Conservation (phyloP, 2,797 vertebrate genomes). For the Cynodonichthys magdalenae region DNA sequence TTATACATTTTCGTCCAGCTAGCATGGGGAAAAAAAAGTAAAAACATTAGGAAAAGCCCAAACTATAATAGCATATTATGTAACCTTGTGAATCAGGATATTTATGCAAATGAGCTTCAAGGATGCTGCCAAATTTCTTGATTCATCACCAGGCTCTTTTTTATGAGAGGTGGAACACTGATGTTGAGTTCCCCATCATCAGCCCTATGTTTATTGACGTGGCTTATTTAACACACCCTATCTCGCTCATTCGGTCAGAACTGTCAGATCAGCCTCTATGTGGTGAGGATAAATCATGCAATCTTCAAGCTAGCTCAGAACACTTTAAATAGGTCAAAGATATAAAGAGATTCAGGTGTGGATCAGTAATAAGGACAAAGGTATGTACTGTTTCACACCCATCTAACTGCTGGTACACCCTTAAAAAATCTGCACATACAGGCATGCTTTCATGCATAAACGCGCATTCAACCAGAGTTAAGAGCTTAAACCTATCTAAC, state of each 20-base stretch:
- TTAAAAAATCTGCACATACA: conserved; percentile 31
- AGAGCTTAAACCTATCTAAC: conserved; percentile 45
- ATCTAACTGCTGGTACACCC: conserved; percentile 66
- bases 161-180: conserved; percentile 8
- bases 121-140: conserved; percentile 3
- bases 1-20: neutral
- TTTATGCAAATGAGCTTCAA: conserved; percentile 9
- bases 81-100: conserved; percentile 12
- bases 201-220: conserved; percentile 11
- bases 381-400: conserved; percentile 71
- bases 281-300: conserved; percentile 16
- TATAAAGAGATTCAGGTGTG: conserved; percentile 62
- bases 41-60: neutral
- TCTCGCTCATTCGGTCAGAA: conserved; percentile 27
- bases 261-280: conserved; percentile 38
- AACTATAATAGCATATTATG: neutral
- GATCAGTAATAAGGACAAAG: conserved; percentile 60
- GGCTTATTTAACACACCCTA: conserved; percentile 26
- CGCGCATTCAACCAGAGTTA: conserved; percentile 45
- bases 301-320: conserved; percentile 21
- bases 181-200: neutral
- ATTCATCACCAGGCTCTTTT: conserved; percentile 5
- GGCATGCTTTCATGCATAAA: conserved; percentile 48
- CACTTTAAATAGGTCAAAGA: conserved; percentile 62
- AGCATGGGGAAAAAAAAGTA: neutral